Evolutionary conservation across 2,888 invertebrate genomes (phyloP), one percentile per base, ranked within the genome.

Genomic region (Nemotelus nigrinus): DNA sequence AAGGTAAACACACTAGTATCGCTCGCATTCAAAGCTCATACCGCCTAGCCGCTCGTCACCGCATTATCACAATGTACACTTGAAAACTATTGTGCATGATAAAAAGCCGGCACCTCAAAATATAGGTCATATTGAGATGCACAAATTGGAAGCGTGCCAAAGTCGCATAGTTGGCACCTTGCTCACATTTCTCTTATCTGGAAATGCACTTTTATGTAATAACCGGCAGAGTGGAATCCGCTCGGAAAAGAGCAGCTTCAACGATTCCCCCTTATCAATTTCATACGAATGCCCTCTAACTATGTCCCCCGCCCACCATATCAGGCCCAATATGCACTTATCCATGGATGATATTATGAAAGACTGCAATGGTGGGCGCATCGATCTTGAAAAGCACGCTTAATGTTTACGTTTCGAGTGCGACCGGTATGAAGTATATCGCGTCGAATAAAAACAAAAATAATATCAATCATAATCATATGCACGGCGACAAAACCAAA

Each of bases 201-300:
- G 47, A 63, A 74, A 60, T 74, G 74, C 74, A 63, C 48, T 60
- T 74, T 74, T 74, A 74, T 60, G 60, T 60, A 74, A 74, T 74
- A 2, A 41, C 10, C 55, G 67, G 10, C 7, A 43, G 1, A 43
- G 63, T 8, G 39, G 41, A 10, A 45, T n/a, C 47, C 45, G 65
- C 65, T 45, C 25, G 25, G 47, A 65, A 65, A 63, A 39, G 10
- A 3, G 10, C 57, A 57, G 57, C 57, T 10, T 25, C 1, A 25
- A 25, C 25, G 0, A 25, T 25, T 25, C 25, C 41, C 25, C n/a
- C 47, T 44, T 45, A 65, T 65, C 45, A 45, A 65, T 65, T 44
- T 44, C 45, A 3, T 47, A 10, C 45, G 47, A 1, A 41, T 43
- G 10, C 70, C 68, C 70, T 55, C 70, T 2, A 47, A 67, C 41